A percentile compares a stretch with the other conserved stretches of the same genome.
phyloP scores from a whole-genome alignment of 2,797 vertebrate species.

The Xerus rutilus region DNA sequence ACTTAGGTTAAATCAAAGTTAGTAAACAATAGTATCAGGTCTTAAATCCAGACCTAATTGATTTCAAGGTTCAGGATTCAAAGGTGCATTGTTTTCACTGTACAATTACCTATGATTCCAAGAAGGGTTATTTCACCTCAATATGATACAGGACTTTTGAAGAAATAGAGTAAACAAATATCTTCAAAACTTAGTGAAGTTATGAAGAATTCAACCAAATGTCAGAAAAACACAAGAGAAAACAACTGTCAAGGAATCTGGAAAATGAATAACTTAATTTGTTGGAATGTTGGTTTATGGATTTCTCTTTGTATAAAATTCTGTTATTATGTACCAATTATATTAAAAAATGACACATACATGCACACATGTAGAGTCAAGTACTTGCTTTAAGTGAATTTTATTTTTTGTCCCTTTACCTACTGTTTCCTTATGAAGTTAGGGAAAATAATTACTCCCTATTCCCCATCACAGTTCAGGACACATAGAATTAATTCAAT shows the following conservation, averaged over 20 bases:
- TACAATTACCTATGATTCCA: background rate
- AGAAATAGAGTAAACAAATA: background rate
- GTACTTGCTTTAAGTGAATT: background rate
- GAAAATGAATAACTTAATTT: background rate
- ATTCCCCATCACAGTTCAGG: background rate
- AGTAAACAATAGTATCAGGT: background rate
- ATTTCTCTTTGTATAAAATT: background rate
- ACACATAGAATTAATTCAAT: background rate
- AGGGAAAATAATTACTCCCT: background rate
- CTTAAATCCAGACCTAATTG: background rate
- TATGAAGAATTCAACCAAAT: background rate
- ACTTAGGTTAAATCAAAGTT: background rate
- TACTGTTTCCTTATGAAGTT: background rate
- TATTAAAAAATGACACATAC: background rate
- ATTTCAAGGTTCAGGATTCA: background rate
- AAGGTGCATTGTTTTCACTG: too few relatives aligned
- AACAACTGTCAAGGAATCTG: background rate
- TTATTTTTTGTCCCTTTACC: background rate
- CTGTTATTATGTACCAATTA: background rate
- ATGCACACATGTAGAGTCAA: background rate
- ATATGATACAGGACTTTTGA: background rate
- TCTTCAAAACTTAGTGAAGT: constrained; percentile 23
- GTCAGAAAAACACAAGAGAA: background rate
- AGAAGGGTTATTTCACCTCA: background rate
- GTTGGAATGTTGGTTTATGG: background rate